These are phyloP conservation scores for Eilema depressum DNA, from an alignment of 2,888 invertebrate species.

Conservation along the genomic window DNA sequence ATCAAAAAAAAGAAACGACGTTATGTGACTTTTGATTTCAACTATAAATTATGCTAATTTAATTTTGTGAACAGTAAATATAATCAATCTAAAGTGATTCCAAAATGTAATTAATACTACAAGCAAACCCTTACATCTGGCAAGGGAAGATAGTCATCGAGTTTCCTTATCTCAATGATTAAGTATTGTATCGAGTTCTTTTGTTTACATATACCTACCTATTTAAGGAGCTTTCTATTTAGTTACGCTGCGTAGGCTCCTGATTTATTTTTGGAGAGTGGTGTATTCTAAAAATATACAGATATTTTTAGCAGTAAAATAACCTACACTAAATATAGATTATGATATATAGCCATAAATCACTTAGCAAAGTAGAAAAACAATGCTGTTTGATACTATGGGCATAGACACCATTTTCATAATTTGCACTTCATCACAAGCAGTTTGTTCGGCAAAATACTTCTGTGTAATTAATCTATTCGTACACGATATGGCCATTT, in stretches of 20 bases:
- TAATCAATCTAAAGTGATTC: background rate
- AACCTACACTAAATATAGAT: too few species aligned
- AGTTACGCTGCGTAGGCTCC: background rate
- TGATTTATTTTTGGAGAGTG: background rate
- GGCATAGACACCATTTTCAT: too few species aligned
- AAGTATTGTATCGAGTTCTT: slow-evolving; percentile 33
- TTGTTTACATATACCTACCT: background rate
- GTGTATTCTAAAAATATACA: background rate
- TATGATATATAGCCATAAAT: too few species aligned
- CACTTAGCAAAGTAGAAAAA: too few species aligned
- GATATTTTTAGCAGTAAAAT: background rate
- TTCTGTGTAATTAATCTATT: too few species aligned
- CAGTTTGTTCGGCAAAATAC: too few species aligned
- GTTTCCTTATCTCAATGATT: slow-evolving; percentile 57
- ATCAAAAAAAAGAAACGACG: too few species aligned
- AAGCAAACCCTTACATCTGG: slow-evolving; percentile 23
- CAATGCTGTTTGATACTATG: too few species aligned
- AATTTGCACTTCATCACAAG: too few species aligned
- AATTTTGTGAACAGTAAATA: background rate
- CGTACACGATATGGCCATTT: too few species aligned
- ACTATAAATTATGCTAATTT: background rate
- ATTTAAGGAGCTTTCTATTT: slow-evolving; percentile 5
- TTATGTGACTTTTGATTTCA: background rate
- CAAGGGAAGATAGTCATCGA: slow-evolving; percentile 33
- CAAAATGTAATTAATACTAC: background rate